A percentile compares a stretch with the other conserved stretches of the same genome.
Conservation (phyloP, 64 coral and sea anemone species). For the Exaiptasia diaphana region DNA sequence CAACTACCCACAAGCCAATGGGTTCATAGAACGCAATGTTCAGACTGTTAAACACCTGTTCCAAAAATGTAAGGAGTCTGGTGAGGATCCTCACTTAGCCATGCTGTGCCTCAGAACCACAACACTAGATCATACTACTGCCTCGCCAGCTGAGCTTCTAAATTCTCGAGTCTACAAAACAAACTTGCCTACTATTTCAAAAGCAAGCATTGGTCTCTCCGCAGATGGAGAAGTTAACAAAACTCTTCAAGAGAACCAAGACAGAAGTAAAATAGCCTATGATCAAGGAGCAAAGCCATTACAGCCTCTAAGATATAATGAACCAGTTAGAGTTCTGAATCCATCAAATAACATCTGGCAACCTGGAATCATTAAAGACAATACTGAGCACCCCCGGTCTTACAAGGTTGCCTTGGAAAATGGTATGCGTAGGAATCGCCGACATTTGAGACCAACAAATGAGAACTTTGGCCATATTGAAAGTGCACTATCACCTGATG, state of each 20-base stretch:
- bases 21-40: conserved; percentile 26
- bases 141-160: conserved; percentile 4
- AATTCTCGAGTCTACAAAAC: conserved; percentile 1
- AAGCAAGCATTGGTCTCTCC: background rate
- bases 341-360: background rate
- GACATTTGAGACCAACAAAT: background rate
- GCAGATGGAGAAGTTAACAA: background rate
- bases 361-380: background rate
- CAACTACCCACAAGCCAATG: conserved; percentile 10
- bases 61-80: conserved; percentile 20
- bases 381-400: background rate
- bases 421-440: background rate
- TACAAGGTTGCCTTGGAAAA: background rate
- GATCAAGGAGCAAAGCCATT: conserved; percentile 6
- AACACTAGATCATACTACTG: background rate
- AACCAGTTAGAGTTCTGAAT: background rate
- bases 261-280: background rate
- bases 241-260: conserved; percentile 4
- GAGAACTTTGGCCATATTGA: no score
- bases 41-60: conserved; percentile 34
- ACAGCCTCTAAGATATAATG: background rate
- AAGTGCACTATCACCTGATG: no score
- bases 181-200: background rate
- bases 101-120: conserved; percentile 9
- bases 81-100: conserved; percentile 1